phyloP scores from a whole-genome alignment of 2,888 invertebrate species.

The Deilephila elpenor region DNA sequence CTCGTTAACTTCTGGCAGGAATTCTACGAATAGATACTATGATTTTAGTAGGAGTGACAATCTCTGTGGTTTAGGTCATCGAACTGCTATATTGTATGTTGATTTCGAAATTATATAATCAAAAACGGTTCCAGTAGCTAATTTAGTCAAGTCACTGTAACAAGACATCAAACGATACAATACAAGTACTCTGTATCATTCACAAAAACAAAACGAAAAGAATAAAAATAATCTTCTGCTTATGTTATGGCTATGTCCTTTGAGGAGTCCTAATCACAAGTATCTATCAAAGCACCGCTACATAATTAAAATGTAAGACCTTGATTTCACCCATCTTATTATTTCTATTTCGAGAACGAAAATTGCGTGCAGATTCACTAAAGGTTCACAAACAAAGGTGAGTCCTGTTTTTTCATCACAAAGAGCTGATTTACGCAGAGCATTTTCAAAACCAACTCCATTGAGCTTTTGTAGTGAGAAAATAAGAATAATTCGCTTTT shows the following conservation, averaged over 20 bases:
- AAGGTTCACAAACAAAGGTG: conserved; percentile 55
- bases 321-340: conserved; percentile 8
- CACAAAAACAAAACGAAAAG: no score
- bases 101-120: no score
- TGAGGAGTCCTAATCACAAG: no score
- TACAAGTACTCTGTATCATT: no score
- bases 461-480: conserved; percentile 61
- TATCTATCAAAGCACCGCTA: neutral
- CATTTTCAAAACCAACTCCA: conserved; percentile 59
- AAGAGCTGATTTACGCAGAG: conserved; percentile 56
- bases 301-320: conserved; percentile 9
- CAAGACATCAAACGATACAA: no score
- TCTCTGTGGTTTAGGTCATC: no score
- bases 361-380: conserved; percentile 30
- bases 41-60: no score
- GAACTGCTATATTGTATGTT: no score
- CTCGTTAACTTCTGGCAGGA: neutral
- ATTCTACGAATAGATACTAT: neutral
- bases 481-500: conserved; percentile 78
- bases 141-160: no score
- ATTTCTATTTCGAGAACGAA: conserved; percentile 35
- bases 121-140: no score
- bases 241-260: no score
- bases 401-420: conserved; percentile 63
- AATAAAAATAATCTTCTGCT: neutral